Percentiles rank a stretch among this genome's conserved stretches.
phyloP scores from a whole-genome alignment of 1,140 invertebrate genomes.

The Scaptomyza montana region DNA sequence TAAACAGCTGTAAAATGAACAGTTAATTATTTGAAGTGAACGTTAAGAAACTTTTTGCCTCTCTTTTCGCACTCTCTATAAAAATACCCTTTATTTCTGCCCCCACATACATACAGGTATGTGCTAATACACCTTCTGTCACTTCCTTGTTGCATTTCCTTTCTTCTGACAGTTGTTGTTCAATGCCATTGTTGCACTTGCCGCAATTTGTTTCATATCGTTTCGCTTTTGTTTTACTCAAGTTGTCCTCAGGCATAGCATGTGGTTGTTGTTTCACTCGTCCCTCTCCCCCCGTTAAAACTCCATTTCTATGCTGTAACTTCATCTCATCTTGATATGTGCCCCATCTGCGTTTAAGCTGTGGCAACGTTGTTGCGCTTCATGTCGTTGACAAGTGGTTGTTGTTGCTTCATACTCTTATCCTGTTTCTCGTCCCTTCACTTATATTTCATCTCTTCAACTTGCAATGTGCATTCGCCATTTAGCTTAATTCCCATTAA shows the following conservation, averaged over 20 bases:
- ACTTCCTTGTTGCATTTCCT: constrained; percentile 27
- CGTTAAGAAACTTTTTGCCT: background rate
- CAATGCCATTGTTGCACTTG: constrained; percentile 41
- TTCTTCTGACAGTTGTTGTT: constrained; percentile 24
- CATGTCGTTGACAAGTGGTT: constrained; percentile 39
- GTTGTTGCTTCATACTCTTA: background rate
- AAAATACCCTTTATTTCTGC: background rate
- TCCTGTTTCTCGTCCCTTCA: background rate
- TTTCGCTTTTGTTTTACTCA: constrained; percentile 66
- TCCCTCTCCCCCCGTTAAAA: constrained; percentile 3
- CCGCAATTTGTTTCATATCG: constrained; percentile 41
- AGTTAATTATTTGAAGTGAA: background rate
- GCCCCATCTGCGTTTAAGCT: constrained; percentile 1
- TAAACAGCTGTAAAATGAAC: too few relatives aligned
- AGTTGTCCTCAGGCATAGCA: constrained; percentile 57
- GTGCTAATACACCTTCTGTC: background rate
- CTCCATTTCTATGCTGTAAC: constrained; percentile 51
- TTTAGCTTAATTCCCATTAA: constrained; percentile 71
- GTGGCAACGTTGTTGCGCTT: constrained; percentile 13
- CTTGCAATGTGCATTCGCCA: constrained; percentile 34
- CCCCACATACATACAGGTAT: background rate
- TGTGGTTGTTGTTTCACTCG: constrained; percentile 13
- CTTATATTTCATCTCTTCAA: constrained; percentile 3
- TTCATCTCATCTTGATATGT: constrained; percentile 9
- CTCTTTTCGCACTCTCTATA: background rate